phyloP scores from a whole-genome alignment of 1,140 invertebrate species.

The Drosophila asahinai region DNA sequence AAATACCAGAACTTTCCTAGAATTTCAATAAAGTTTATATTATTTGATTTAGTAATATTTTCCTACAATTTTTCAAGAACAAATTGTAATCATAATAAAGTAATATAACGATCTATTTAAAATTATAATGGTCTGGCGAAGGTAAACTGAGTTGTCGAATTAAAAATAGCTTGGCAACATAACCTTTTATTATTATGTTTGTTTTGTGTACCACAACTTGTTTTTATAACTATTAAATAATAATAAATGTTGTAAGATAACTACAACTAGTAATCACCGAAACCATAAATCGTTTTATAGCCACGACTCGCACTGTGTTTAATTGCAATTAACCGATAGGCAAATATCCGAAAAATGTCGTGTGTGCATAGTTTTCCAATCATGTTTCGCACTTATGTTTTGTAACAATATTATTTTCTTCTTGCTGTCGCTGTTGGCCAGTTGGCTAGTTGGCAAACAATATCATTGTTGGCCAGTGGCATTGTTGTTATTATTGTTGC shows the following conservation, averaged over 20 bases:
- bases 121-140: neutral
- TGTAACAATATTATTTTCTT: conserved; percentile 44
- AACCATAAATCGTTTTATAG: neutral
- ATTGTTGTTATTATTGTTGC: conserved; percentile 49
- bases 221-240: neutral
- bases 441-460: conserved; percentile 33
- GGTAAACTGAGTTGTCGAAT: neutral
- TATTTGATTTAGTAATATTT: neutral
- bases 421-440: neutral
- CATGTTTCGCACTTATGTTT: conserved; percentile 31
- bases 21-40: no score
- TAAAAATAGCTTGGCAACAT: no score
- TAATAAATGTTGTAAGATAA: neutral
- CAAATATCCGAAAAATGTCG: conserved; percentile 6
- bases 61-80: neutral
- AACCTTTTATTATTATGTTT: neutral
- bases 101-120: neutral
- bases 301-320: conserved; percentile 2
- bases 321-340: conserved; percentile 25
- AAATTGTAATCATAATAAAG: neutral
- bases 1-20: no score
- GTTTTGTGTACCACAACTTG: neutral
- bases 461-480: conserved; percentile 49
- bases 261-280: neutral
- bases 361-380: conserved; percentile 8